These are phyloP conservation scores for Phacellophora camtschatica DNA, from an alignment of 30 jellyfish, hydroid and myxozoan species.

Conservation along the genomic window DNA sequence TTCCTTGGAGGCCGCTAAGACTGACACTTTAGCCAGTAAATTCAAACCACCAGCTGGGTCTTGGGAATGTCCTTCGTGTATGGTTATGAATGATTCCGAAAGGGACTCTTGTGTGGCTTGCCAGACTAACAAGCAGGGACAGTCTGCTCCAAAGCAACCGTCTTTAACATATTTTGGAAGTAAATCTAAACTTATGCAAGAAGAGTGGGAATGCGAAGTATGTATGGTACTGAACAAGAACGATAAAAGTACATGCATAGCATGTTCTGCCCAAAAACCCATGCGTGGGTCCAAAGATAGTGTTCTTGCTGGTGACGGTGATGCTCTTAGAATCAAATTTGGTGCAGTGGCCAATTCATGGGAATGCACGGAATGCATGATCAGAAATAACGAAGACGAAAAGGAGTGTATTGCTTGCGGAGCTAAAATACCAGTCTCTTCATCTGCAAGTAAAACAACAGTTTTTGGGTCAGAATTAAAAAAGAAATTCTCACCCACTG, in stretches of 20 bases:
- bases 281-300: not conserved
- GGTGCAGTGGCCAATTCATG: conserved; percentile 54
- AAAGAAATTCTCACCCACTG: conserved; percentile 12
- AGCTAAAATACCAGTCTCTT: conserved; percentile 17
- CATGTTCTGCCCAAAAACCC: conserved; percentile 58
- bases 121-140: conserved; percentile 15
- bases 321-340: conserved; percentile 1
- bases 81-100: conserved; percentile 27
- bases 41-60: conserved; percentile 42
- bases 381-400: conserved; percentile 26
- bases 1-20: not conserved
- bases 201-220: conserved; percentile 66
- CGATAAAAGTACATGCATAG: conserved; percentile 32
- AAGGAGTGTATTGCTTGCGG: conserved; percentile 71
- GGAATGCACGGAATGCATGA: conserved; percentile 81
- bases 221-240: conserved; percentile 51
- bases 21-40: not conserved
- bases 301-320: not conserved
- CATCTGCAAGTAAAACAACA: not conserved
- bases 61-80: conserved; percentile 70
- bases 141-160: not conserved
- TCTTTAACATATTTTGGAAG: not conserved
- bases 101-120: conserved; percentile 53
- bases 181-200: not conserved
- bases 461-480: not conserved